These are phyloP conservation scores for Eugnorisma glareosa DNA, from an alignment of 2,888 invertebrate genomes.

Conservation along the genomic window DNA sequence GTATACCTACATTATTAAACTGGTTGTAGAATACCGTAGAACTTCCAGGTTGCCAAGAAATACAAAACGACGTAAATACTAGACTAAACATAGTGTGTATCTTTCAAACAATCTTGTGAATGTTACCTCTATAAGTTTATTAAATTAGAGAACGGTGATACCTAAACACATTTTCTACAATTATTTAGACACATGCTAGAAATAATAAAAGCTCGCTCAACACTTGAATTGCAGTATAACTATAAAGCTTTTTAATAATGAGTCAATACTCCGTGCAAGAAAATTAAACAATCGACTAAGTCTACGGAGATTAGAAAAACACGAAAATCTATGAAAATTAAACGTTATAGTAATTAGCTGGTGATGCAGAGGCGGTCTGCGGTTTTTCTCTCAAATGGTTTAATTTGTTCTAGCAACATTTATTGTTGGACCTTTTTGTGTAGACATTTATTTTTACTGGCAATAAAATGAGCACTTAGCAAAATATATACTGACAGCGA, in stretches of 20 bases:
- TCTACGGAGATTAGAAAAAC: conserved; percentile 7
- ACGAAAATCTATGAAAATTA: conserved; percentile 16
- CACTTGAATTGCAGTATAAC: not conserved
- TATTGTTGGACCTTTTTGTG: conserved; percentile 22
- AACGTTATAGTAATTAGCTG: conserved; percentile 38
- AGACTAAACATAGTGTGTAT: conserved; percentile 37
- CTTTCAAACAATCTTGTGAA: conserved; percentile 41
- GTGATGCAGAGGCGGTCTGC: conserved; percentile 20
- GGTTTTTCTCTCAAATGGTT: conserved; percentile 42
- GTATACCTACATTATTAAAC: not conserved
- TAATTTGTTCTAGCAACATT: conserved; percentile 47
- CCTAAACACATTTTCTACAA: not conserved
- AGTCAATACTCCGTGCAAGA: not conserved
- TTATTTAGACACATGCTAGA: conserved; percentile 21
- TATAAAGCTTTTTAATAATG: not conserved
- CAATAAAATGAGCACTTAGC: conserved; percentile 42
- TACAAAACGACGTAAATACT: conserved; percentile 32
- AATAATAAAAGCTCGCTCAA: not conserved
- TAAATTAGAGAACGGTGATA: conserved; percentile 32
- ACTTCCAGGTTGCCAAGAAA: conserved; percentile 28
- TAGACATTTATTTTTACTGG: conserved; percentile 46
- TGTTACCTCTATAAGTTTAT: conserved; percentile 33
- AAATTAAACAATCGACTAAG: conserved; percentile 17
- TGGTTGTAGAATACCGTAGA: conserved; percentile 9
- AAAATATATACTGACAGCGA: conserved; percentile 35